Evolutionary conservation across 35 echinoderm and acorn worm species (phyloP), one percentile per base, ranked within the genome.

Genomic region (Chiridota heheva): DNA sequence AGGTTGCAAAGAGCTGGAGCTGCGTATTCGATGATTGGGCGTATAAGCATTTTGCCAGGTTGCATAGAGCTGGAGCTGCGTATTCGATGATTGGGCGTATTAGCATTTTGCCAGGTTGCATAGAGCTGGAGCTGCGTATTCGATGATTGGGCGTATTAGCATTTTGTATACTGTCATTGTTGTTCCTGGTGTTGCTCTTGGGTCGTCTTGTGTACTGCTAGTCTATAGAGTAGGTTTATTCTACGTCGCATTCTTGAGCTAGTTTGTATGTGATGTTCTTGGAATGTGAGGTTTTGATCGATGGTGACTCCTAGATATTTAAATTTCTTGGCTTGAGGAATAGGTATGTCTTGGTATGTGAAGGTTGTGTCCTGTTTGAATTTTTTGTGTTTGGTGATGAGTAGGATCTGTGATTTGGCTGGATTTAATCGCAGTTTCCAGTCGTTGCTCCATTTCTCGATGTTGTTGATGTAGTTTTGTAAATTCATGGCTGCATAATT

Each of bases 91-190:
- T n/a, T n/a, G n/a, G n/a, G n/a, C n/a, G n/a, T n/a, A n/a, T n/a
- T n/a, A n/a, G n/a, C n/a, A n/a, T n/a, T n/a, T n/a, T n/a, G n/a
- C n/a, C n/a, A n/a, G n/a, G n/a, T n/a, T n/a, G n/a, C n/a, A n/a
- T n/a, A n/a, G n/a, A n/a, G n/a, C 73, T 34, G 73, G 73, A 58
- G 49, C 47, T 4, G 73, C 48, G 18, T 77, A 77, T 58, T 77
- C 73, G 2, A 77, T 16, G 0, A 60, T 4, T 18, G 73, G 73
- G 1, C 73, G 12, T 7, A 77, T 59, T 55, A 77, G 56, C 2
- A 12, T 35, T 35, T 77, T 77, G 73, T 58, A 77, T 7, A 77
- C 26, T 35, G 25, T 59, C 30, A 77, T 32, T 2, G 73, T 58
- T 1, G 73, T 58, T 51, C 22, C 4, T 24, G 73, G 46, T 37